These are phyloP conservation scores for Clunio marinus DNA, from an alignment of 2,888 invertebrate species.

Conservation along the genomic window DNA sequence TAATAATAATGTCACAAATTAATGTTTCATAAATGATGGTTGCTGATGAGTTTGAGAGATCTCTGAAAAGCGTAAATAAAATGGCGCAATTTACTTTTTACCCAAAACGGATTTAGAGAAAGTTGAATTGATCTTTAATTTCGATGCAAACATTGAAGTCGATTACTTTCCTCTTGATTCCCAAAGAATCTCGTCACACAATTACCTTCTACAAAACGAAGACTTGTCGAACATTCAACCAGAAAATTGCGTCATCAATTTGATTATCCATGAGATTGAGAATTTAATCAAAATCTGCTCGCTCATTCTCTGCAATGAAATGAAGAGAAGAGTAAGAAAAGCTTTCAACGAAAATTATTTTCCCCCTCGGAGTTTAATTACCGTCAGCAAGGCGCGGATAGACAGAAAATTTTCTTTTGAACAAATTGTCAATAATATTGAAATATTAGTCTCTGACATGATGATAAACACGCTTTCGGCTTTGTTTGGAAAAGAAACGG, in stretches of 20 bases:
- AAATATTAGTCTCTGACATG: too few relatives aligned
- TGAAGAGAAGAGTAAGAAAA: too few relatives aligned
- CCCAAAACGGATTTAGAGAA: too few relatives aligned
- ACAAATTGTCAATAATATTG: too few relatives aligned
- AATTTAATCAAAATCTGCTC: not conserved
- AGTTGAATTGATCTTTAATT: not conserved
- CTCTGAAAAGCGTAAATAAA: too few relatives aligned
- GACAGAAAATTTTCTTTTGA: too few relatives aligned
- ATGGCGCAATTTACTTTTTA: too few relatives aligned
- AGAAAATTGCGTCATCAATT: conserved; percentile 1
- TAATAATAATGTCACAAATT: not conserved
- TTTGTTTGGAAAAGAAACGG: too few relatives aligned
- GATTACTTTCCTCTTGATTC: not conserved
- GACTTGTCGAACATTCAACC: not conserved
- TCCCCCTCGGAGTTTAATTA: not conserved
- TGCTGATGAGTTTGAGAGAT: not conserved
- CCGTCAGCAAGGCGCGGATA: not conserved
- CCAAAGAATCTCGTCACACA: not conserved
- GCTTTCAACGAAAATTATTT: not conserved
- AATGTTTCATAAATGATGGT: not conserved
- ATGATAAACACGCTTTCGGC: too few relatives aligned
- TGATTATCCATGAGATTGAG: not conserved
- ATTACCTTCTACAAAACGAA: too few relatives aligned
- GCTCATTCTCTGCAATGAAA: too few relatives aligned
- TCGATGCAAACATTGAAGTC: not conserved